Evolutionary conservation across 2,797 vertebrate genomes (phyloP), one percentile per base, ranked within the genome.

Genomic region (Bovichtus diacanthus): DNA sequence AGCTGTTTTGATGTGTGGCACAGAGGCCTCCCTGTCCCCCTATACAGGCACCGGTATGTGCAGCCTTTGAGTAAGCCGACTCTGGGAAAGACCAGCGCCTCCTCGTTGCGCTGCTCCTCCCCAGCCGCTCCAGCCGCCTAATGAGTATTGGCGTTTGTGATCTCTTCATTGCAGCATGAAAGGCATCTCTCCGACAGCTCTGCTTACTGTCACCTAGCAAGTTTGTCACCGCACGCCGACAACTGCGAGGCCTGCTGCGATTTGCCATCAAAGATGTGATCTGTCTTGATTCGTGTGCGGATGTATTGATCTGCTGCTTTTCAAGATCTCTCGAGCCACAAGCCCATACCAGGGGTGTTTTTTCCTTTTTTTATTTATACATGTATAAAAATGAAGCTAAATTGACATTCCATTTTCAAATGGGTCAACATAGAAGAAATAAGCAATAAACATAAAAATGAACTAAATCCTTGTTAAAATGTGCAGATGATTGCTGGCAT

Each of bases 1-100:
- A 92, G 92, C 90, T 92, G 89, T 92, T 93, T 91, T 88, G 87
- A 93, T 91, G 86, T 90, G 83, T 82, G 92, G 79, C 86, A 93
- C 88, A 94, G 88, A 93, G 90, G 90, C 89, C 85, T 84, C 78
- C 88, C 92, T 92, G 87, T 91, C 87, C 88, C 84, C 70, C 25
- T 34, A 47, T 70, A 74, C 49, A 46, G 19, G 67, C 69, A 58
- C 44, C 77, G 77, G 78, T 89, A 91, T 92, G 88, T 68, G 78
- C 73, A 68, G 88, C 80, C 84, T 91, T 92, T 92, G 89, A 93
- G 89, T 90, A 92, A 84, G 76, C 81, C 68, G 68, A 79, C 86
- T 92, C 90, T 88, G 90, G 87, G 86, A 91, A 92, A 90, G 19
- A 80, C 84, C 73, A 50, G 77, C 50, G 38, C 72, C 81, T 81